Conservation (phyloP, 2,113 vertebrate species). For the Caloenas nicobarica region DNA sequence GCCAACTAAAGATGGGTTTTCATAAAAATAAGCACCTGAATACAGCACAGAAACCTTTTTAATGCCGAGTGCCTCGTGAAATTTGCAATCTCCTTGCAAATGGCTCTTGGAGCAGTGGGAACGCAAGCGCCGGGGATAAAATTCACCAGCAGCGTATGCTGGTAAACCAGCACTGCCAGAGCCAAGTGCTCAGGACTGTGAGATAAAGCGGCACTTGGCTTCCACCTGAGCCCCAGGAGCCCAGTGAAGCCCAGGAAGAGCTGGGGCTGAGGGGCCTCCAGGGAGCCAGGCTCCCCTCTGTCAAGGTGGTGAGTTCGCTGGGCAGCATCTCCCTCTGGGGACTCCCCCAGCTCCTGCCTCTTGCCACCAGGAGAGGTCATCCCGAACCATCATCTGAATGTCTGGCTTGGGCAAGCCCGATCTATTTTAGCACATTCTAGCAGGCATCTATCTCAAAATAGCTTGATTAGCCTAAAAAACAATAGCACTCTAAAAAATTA, state of each 20-base stretch:
- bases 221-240: background rate
- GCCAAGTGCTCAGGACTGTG: fast-evolving
- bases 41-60: background rate
- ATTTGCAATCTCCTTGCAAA: background rate
- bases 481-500: background rate
- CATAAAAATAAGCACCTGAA: background rate
- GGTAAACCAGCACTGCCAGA: background rate
- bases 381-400: background rate
- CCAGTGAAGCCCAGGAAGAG: background rate
- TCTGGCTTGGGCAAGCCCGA: background rate
- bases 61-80: background rate
- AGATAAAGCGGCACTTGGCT: background rate
- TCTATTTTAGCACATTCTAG: background rate
- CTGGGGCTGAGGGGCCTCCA: too few species aligned
- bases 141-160: fast-evolving
- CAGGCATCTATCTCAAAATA: background rate
- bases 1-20: background rate
- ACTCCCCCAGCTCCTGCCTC: background rate
- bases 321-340: conserved; percentile 23
- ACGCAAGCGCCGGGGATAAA: fast-evolving
- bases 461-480: background rate
- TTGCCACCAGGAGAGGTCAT: fast-evolving
- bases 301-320: fast-evolving
- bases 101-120: fast-evolving
- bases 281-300: fast-evolving